Percentiles rank a stretch among this genome's conserved stretches.
phyloP scores from a whole-genome alignment of 2,888 invertebrate genomes.

The Mesorhabditis spiculigera region DNA sequence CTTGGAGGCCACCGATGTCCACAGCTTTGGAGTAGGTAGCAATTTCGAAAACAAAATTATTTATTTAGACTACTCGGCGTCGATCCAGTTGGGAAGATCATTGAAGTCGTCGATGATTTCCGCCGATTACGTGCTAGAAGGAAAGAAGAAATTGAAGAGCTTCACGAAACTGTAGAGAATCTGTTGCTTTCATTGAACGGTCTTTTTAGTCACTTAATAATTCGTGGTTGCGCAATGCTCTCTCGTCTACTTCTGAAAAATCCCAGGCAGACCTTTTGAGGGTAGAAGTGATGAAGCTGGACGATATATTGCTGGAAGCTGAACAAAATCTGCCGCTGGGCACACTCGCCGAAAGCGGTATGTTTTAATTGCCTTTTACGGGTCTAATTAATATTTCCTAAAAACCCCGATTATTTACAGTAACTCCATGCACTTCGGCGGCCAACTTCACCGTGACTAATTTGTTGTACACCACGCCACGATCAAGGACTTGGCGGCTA shows the following conservation, averaged over 20 bases:
- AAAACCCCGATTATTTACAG: too few relatives aligned
- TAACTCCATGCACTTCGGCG: not conserved
- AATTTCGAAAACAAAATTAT: not conserved
- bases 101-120: slow-evolving; percentile 10
- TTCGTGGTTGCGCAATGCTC: not conserved
- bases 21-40: slow-evolving; percentile 13
- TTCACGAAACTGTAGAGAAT: not conserved
- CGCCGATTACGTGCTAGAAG: slow-evolving; percentile 7
- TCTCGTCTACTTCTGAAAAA: not conserved
- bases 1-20: slow-evolving; percentile 33
- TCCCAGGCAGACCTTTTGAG: not conserved
- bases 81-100: slow-evolving; percentile 11
- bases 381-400: too few relatives aligned
- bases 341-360: not conserved
- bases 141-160: not conserved
- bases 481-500: slow-evolving; percentile 7
- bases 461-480: not conserved
- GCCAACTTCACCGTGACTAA: slow-evolving; percentile 3
- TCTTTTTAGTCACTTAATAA: not conserved
- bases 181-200: not conserved
- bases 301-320: not conserved
- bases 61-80: slow-evolving; percentile 7
- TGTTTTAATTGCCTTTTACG: not conserved
- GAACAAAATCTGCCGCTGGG: not conserved
- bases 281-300: not conserved